These are phyloP conservation scores for Paraplagusia blochii DNA, from an alignment of 2,113 vertebrate species.

Conservation along the genomic window DNA sequence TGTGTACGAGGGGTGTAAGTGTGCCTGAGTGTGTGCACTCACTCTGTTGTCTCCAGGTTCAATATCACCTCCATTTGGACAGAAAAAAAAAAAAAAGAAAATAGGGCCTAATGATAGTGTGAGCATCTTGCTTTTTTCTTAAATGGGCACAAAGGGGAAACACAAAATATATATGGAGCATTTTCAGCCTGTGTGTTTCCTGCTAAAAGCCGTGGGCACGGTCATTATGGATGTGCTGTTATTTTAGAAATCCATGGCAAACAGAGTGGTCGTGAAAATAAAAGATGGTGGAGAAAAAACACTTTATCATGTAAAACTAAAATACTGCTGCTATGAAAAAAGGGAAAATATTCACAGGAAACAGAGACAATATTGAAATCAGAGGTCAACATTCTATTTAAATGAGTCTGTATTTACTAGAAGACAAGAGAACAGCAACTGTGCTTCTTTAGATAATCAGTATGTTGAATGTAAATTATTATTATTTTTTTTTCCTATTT, in stretches of 20 bases:
- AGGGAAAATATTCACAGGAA: background rate
- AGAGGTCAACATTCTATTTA: background rate
- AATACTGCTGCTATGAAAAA: constrained; percentile 6
- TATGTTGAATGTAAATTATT: too few relatives aligned
- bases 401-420: background rate
- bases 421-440: background rate
- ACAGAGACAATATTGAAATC: background rate
- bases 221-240: constrained; percentile 44
- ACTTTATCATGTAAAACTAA: constrained; percentile 35
- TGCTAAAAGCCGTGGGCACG: constrained; percentile 15
- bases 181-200: constrained; percentile 10
- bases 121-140: background rate
- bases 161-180: constrained; percentile 1
- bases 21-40: background rate
- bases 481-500: too few relatives aligned
- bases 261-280: constrained; percentile 65
- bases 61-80: constrained; percentile 13
- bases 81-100: too few relatives aligned
- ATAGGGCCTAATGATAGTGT: constrained; percentile 2
- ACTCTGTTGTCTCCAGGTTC: background rate
- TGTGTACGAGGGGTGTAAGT: background rate
- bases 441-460: too few relatives aligned
- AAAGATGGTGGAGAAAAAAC: constrained; percentile 36
- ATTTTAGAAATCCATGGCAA: constrained; percentile 45
- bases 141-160: constrained; percentile 11